Evolutionary conservation across 2,113 vertebrate species (phyloP).

Genomic region (Hucho hucho): DNA sequence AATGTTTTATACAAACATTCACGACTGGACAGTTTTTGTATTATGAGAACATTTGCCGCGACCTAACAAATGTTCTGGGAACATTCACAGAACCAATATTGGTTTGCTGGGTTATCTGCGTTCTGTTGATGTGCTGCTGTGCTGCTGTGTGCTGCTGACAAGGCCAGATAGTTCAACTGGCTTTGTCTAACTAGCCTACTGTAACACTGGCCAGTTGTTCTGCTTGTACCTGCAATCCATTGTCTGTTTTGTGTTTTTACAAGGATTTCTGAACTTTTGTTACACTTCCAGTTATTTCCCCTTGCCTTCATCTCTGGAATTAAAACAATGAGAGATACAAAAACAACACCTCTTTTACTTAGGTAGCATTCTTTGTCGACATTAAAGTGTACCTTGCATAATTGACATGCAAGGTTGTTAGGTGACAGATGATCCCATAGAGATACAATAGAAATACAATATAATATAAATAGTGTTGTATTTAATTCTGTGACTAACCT

Average conservation of each 20-base stretch:
- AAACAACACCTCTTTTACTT: no score
- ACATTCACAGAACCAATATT: no score
- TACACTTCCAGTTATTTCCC: neutral
- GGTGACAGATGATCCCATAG: no score
- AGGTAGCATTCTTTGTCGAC: no score
- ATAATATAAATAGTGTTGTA: no score
- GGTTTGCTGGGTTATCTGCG: conserved; percentile 34
- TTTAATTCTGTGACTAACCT: neutral
- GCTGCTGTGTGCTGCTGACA: conserved; percentile 27
- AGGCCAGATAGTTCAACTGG: neutral
- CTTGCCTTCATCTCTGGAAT: neutral
- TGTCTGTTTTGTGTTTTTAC: neutral
- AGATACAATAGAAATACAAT: no score
- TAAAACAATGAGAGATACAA: neutral
- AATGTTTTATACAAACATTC: no score
- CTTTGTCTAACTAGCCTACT: neutral
- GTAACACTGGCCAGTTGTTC: neutral
- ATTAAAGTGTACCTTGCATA: no score
- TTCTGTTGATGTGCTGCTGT: conserved; percentile 39
- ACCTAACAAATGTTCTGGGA: no score
- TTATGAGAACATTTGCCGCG: no score
- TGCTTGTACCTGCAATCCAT: neutral
- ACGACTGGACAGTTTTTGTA: no score
- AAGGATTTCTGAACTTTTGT: neutral
- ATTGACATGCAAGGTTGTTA: no score